phyloP scores from a whole-genome alignment of 2,113 vertebrate genomes.

The Hiodon alosoides region DNA sequence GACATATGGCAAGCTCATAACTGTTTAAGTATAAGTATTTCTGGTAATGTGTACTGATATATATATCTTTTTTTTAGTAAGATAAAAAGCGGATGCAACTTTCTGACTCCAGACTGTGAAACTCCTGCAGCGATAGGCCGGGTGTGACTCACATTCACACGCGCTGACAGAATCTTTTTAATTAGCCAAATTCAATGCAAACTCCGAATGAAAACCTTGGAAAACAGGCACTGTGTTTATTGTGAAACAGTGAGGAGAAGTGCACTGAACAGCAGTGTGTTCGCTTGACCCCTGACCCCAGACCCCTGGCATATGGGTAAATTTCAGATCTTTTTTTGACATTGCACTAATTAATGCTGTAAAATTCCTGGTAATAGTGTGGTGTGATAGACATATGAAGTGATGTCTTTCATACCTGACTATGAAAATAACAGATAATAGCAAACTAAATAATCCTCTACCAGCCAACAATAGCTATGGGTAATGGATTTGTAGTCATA shows the following conservation, averaged over 20 bases:
- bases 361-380: too few relatives aligned
- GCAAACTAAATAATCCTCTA: too few relatives aligned
- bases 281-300: too few relatives aligned
- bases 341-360: too few relatives aligned
- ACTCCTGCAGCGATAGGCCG: constrained; percentile 1
- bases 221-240: background rate
- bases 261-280: background rate
- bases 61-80: background rate
- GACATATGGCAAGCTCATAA: background rate
- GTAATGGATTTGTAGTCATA: too few relatives aligned
- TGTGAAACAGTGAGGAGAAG: background rate
- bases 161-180: constrained; percentile 2
- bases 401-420: too few relatives aligned
- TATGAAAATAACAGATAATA: too few relatives aligned
- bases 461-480: too few relatives aligned
- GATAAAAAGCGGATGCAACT: background rate
- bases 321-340: too few relatives aligned
- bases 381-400: too few relatives aligned
- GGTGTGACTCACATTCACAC: constrained; percentile 8
- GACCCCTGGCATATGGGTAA: too few relatives aligned
- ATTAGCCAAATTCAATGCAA: background rate
- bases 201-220: background rate
- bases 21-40: background rate
- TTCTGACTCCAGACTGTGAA: constrained; percentile 6
- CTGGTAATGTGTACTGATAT: background rate